Conservation (phyloP, 2,888 invertebrate species). For the Piscicola geometra region DNA sequence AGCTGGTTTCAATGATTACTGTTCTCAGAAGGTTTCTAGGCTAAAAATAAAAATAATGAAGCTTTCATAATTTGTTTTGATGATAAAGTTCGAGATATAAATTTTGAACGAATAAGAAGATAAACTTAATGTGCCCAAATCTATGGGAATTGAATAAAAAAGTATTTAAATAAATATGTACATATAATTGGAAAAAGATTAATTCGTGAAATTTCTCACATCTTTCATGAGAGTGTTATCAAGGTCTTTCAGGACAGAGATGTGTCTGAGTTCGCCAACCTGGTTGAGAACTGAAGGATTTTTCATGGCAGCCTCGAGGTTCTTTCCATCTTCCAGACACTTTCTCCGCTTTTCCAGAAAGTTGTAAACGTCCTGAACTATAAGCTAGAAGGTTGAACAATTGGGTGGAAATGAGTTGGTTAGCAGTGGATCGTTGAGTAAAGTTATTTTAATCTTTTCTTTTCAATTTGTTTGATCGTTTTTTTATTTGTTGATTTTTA, state of each 20-base stretch:
- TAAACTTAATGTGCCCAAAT: neutral
- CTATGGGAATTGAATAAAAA: too few relatives aligned
- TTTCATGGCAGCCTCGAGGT: neutral
- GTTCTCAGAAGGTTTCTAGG: constrained; percentile 21
- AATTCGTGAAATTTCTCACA: neutral
- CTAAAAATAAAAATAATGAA: neutral
- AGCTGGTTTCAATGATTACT: constrained; percentile 11
- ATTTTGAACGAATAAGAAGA: neutral
- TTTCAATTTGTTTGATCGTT: too few relatives aligned
- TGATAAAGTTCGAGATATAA: neutral
- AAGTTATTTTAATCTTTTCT: too few relatives aligned
- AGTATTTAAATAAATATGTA: neutral
- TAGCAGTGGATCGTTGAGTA: too few relatives aligned
- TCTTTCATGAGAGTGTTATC: neutral
- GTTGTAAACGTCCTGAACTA: constrained; percentile 17
- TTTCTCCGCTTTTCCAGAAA: constrained; percentile 22
- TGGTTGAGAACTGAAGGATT: neutral
- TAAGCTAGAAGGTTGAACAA: constrained; percentile 29
- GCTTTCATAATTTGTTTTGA: neutral
- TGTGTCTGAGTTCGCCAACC: neutral
- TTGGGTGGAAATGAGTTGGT: too few relatives aligned
- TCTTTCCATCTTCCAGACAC: neutral
- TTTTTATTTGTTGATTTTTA: too few relatives aligned
- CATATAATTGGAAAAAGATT: neutral
- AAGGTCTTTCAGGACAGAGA: neutral